Evolutionary conservation across 2,113 vertebrate genomes (phyloP), one percentile per base, ranked within the genome.

Genomic region (Elephantulus edwardii): DNA sequence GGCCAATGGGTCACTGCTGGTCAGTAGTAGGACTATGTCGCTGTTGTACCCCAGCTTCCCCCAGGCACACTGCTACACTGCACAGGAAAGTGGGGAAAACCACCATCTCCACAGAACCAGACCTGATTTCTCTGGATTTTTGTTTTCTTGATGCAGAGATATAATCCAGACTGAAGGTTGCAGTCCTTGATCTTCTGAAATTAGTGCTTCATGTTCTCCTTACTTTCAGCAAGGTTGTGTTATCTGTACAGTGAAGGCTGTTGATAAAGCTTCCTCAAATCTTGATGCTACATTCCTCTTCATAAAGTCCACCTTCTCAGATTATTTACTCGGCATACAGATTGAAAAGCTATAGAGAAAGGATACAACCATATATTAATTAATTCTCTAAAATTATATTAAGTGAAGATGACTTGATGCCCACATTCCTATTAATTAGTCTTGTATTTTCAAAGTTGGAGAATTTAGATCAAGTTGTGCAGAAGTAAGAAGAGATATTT

Each of bases 41-140:
- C 99, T 99, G 92, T 97, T 97, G 95, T 96, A 95, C 8, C 98
- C 99, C 28, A 96, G 9, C 95, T 99, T 99, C 4, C 99, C 99
- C 99, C 99, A 99, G 4, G 98, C 97, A 77, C 99, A 99, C 58
- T 97, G 98, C 95, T 99, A 98, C 80, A 98, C 98, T 4, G 84
- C 97, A 89, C 99, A 99, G 95, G 97, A 98, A 30, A 99, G 97
- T 0, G 98, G 98, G 91, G 99, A 99, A 89, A 99, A n/a, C n/a
- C n/a, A n/a, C n/a, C n/a, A n/a, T n/a, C n/a, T n/a, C n/a, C n/a
- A n/a, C n/a, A n/a, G n/a, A n/a, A n/a, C n/a, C n/a, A n/a, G n/a
- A n/a, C n/a, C n/a, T n/a, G n/a, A n/a, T n/a, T n/a, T n/a, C n/a
- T n/a, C n/a, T n/a, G n/a, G n/a, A n/a, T n/a, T n/a, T n/a, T n/a